A percentile compares a stretch with the other conserved stretches of the same genome.
These are phyloP conservation scores for Osmoderma eremita DNA, from an alignment of 2,888 invertebrate genomes.

Conservation along the genomic window DNA sequence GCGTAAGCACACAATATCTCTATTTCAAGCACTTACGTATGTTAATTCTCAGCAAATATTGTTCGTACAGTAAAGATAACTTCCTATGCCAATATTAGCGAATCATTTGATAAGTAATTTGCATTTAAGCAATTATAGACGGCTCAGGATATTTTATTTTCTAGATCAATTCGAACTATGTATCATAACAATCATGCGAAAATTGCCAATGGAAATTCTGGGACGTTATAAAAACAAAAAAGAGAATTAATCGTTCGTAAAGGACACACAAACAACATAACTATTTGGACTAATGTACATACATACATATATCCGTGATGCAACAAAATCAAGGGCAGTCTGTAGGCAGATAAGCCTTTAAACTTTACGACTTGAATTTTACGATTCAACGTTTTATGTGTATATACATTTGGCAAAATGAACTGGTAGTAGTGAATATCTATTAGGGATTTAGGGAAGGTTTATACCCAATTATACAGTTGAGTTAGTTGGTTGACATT, in stretches of 20 bases:
- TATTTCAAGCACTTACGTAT: neutral
- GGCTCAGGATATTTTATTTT: too few relatives aligned
- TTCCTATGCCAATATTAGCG: constrained; percentile 18
- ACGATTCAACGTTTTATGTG: neutral
- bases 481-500: too few relatives aligned
- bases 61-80: constrained; percentile 8
- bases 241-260: neutral
- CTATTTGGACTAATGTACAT: neutral
- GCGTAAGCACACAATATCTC: too few relatives aligned
- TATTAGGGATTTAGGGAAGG: constrained; percentile 1
- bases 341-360: constrained; percentile 6
- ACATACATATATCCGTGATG: neutral
- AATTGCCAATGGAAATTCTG: neutral
- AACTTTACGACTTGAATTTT: constrained; percentile 15
- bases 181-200: too few relatives aligned
- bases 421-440: constrained; percentile 3
- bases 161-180: too few relatives aligned
- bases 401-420: neutral
- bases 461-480: neutral
- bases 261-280: neutral
- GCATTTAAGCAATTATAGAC: too few relatives aligned
- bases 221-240: too few relatives aligned
- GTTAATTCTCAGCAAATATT: constrained; percentile 20
- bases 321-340: too few relatives aligned
- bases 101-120: constrained; percentile 10